Evolutionary conservation across 2,113 vertebrate genomes (phyloP), one percentile per base, ranked within the genome.

Genomic region (Megalops atlanticus): DNA sequence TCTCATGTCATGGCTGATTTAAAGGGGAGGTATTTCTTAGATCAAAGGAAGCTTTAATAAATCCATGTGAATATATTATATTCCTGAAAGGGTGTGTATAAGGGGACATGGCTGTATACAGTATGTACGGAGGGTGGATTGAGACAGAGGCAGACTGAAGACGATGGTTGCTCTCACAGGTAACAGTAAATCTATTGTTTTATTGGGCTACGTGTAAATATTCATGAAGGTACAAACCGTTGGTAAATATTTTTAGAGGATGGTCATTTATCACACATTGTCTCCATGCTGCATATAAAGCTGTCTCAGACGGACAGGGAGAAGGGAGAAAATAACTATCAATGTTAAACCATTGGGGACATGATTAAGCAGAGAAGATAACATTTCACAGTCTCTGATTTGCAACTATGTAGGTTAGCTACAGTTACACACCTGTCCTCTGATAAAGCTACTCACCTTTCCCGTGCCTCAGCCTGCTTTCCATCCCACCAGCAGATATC

Each of bases 371-470:
- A 76, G 74, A 47, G 52, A 73, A 68, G 54, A 45, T 69, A 81
- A 74, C 78, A 87, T 81, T 54, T 83, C 70, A 79, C 27, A 33
- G 80, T 79, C 83, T 47, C 83, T 71, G 81, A 85, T 86, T 85
- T 74, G 76, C 79, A 40, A 72, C 83, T 82, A 79, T 81, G 79
- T 64, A 49, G 3, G 74, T 39, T 79, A 83, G 85, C 85, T 89
- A 80, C 82, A 76, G 88, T 89, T 91, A 88, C 88, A 84, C 86
- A 85, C 85, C 85, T 45, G 86, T 85, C 87, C 84, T 83, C 85
- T 84, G 90, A 89, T 89, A 91, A 54, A 81, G 76, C n/a, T 83
- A 80, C 83, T 92, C 86, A 35, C 76, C 81, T 92, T 90, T 89
- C 88, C 87, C 77, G 69, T 76, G 35, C 81, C 47, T 84, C 69